Percentiles rank a stretch among this genome's conserved stretches.
These are phyloP conservation scores for Malthinus flaveolus DNA, from an alignment of 2,888 invertebrate species.

Conservation along the genomic window DNA sequence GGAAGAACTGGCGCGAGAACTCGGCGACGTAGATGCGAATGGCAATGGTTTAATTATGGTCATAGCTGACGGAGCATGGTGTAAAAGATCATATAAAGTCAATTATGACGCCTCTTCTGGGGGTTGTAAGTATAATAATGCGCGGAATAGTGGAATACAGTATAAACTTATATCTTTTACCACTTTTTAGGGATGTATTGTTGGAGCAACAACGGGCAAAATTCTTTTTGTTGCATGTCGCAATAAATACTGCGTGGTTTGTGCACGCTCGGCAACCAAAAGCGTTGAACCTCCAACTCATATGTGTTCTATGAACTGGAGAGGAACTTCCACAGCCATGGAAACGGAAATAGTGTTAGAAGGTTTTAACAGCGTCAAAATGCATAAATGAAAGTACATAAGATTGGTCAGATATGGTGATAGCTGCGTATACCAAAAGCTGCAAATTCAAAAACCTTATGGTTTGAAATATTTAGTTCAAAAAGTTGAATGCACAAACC, in stretches of 20 bases:
- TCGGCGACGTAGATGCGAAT: neutral
- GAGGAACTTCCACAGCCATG: no score
- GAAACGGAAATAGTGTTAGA: no score
- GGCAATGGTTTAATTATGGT: neutral
- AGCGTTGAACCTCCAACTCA: neutral
- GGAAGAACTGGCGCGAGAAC: neutral
- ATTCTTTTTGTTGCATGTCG: slow-evolving; percentile 7
- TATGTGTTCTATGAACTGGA: no score
- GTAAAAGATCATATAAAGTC: neutral
- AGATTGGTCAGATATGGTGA: neutral
- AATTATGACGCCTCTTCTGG: neutral
- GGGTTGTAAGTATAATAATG: neutral
- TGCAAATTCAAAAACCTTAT: neutral
- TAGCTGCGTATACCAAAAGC: no score
- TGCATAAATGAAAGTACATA: neutral
- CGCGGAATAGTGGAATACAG: no score
- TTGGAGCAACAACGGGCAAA: slow-evolving; percentile 16
- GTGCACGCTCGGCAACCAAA: slow-evolving; percentile 21
- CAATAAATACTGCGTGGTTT: slow-evolving; percentile 38
- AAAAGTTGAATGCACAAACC: neutral
- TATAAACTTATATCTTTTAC: neutral
- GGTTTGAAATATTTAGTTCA: neutral
- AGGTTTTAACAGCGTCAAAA: no score
- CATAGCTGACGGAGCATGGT: no score
- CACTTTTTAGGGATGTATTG: slow-evolving; percentile 1